Evolutionary conservation across 2,888 invertebrate genomes (phyloP).

Genomic region (Bedellia somnulentella): DNA sequence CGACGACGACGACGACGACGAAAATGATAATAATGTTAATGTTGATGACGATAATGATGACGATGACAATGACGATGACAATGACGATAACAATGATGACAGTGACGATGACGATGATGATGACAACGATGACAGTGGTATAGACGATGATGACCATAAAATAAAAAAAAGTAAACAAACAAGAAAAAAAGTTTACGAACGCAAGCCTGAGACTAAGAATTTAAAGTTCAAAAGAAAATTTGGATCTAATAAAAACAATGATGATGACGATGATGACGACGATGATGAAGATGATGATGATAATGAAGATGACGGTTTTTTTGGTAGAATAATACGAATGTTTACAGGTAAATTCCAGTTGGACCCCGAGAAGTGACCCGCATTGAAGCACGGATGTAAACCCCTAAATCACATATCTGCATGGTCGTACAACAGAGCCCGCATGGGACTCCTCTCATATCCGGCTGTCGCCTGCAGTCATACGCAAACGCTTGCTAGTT

Average conservation of each 20-base stretch:
- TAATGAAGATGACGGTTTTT: constrained; percentile 49
- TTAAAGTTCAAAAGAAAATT: constrained; percentile 25
- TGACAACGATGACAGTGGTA: constrained; percentile 31
- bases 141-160: constrained; percentile 22
- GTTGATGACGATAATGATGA: constrained; percentile 35
- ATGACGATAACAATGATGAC: constrained; percentile 35
- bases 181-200: constrained; percentile 27
- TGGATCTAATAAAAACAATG: constrained; percentile 37
- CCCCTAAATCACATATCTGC: constrained; percentile 45
- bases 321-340: constrained; percentile 53
- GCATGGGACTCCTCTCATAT: constrained; percentile 39
- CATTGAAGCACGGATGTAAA: constrained; percentile 28
- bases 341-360: constrained; percentile 54
- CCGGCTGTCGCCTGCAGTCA: constrained; percentile 70
- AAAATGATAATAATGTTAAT: constrained; percentile 29
- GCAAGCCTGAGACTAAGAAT: constrained; percentile 34
- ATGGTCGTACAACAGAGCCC: constrained; percentile 36
- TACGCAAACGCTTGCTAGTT: constrained; percentile 56
- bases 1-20: constrained; percentile 43
- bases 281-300: constrained; percentile 41
- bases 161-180: constrained; percentile 32
- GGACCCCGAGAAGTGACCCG: constrained; percentile 35
- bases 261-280: constrained; percentile 51
- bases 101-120: constrained; percentile 50
- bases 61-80: constrained; percentile 23